Conservation (phyloP, 2,888 invertebrate genomes). For the Baccha elongata region DNA sequence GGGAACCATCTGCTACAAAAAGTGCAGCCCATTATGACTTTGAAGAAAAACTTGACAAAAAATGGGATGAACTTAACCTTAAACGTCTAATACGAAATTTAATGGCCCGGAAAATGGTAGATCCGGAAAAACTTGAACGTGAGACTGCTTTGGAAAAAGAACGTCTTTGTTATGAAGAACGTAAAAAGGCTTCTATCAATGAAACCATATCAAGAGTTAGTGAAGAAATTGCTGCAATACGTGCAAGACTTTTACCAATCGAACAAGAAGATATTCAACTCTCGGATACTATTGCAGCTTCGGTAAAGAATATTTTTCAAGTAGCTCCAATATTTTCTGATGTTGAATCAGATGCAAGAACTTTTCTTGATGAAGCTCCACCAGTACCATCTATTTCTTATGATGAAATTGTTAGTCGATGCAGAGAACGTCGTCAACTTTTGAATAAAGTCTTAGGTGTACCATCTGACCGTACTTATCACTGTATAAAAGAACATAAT, state of each 20-base stretch:
- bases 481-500: conserved; percentile 76
- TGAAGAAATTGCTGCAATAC: conserved; percentile 79
- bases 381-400: conserved; percentile 77
- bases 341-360: conserved; percentile 75
- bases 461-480: conserved; percentile 78
- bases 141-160: conserved; percentile 87
- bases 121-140: conserved; percentile 82
- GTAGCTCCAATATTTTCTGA: conserved; percentile 74
- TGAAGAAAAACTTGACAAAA: conserved; percentile 82
- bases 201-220: conserved; percentile 76
- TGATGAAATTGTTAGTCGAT: conserved; percentile 79
- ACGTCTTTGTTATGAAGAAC: conserved; percentile 83
- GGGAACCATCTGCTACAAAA: conserved; percentile 75
- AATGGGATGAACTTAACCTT: conserved; percentile 86
- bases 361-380: conserved; percentile 74
- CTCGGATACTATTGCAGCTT: conserved; percentile 78
- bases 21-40: conserved; percentile 74
- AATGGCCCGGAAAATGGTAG: conserved; percentile 81
- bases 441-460: conserved; percentile 80
- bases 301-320: conserved; percentile 75
- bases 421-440: conserved; percentile 78
- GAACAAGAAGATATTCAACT: conserved; percentile 81
- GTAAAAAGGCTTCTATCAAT: conserved; percentile 79
- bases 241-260: conserved; percentile 81
- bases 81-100: conserved; percentile 84